These are phyloP conservation scores for Amphiprion percula DNA, from an alignment of 2,113 vertebrate species.

Conservation along the genomic window DNA sequence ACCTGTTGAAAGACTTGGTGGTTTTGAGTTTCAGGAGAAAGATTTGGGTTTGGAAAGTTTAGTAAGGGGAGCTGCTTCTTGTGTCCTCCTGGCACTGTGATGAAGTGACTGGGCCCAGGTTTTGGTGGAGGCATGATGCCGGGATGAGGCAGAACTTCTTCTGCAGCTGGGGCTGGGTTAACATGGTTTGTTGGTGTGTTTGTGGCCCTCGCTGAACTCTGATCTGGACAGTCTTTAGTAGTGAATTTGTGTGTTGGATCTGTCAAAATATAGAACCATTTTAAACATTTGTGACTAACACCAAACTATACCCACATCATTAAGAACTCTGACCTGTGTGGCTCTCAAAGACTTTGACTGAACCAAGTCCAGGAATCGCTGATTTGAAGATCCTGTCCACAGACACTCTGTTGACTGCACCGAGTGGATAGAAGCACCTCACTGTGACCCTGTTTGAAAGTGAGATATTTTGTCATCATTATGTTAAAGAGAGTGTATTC, in stretches of 20 bases:
- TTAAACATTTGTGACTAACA: neutral
- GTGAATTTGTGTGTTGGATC: neutral
- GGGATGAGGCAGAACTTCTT: neutral
- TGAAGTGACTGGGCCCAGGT: constrained; percentile 1
- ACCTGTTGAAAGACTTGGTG: constrained; percentile 2
- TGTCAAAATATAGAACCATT: neutral
- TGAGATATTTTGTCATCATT: neutral
- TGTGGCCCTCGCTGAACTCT: neutral
- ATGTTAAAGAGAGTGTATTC: neutral
- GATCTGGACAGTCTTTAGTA: neutral
- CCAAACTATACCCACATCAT: neutral
- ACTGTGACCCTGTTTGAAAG: constrained; percentile 64
- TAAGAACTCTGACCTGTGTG: constrained; percentile 13
- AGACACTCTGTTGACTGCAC: constrained; percentile 51
- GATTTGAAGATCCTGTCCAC: constrained; percentile 36
- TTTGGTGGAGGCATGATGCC: neutral
- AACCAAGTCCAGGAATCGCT: constrained; percentile 57
- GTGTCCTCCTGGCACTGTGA: constrained; percentile 5
- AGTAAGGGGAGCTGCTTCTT: neutral
- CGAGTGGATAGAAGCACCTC: constrained; percentile 73
- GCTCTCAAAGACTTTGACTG: constrained; percentile 50
- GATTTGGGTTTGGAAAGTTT: neutral
- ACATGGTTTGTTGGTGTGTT: neutral
- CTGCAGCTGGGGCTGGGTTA: neutral
- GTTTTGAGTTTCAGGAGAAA: neutral